Base-by-base conservation (phyloP, 2,888 invertebrate genomes). In the Pediacus dermestoides region DNA sequence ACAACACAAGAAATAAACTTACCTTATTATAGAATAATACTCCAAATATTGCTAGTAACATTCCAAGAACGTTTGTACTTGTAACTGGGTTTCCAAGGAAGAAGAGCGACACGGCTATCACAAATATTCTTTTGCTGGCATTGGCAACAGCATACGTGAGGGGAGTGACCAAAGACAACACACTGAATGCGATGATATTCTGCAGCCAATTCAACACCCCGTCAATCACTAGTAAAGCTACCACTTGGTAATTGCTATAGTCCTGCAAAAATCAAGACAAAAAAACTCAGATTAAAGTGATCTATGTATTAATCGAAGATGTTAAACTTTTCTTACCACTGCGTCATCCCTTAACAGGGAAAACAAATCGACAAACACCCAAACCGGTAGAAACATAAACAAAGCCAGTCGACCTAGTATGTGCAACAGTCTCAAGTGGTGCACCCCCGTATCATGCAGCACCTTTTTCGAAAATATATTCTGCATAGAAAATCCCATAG, bases 401-500 rank as follows among this genome's bases (percentile, higher is more conserved):
- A 89, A 73, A 30, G 92, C 85, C 40, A 90, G 70, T 55, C 85
- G 77, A 25, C 89, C 88, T 35, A 94, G 76, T 44, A 88, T 73
- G 53, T 85, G 80, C 23, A 96, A 74, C 52, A 96, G 75, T 26
- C 91, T 77, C 58, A 96, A 74, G 67, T 92, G 95, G 72, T 95
- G 95, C 57, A 91, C 80, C 37, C 86, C 84, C 1, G 91, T 89
- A 55, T 92, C 93, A 61, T 83, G 81, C 50, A 91, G 72, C 37
- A 88, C 92, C 77, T 93, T 93, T 74, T 96, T 96, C 1, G 94
- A 92, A 72, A 85, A 92, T 54, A 96, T 89, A 71, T 95, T 94
- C 70, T 94, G 92, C 54, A 95, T 72, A 8, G 93, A 88, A 60
- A 94, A 93, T 38, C 92, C 89, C 72, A 92, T 82, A 1, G 95